phyloP scores from a whole-genome alignment of 2,797 vertebrate genomes.

The Pampus argenteus region DNA sequence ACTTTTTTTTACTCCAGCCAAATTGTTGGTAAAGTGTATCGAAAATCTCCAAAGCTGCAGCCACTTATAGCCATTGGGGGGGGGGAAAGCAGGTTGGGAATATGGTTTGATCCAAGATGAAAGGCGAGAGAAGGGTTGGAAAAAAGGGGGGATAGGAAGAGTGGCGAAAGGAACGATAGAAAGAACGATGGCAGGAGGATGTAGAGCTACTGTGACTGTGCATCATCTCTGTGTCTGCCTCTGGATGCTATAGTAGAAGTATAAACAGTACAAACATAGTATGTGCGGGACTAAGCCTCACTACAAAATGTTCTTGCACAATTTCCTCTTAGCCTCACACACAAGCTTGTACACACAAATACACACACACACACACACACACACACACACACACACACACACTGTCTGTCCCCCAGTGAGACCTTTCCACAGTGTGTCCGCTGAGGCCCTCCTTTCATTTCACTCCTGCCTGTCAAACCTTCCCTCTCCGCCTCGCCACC shows the following conservation, averaged over 20 bases:
- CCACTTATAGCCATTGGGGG: conserved; percentile 75
- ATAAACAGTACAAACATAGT: too few species aligned
- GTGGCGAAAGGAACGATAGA: conserved; percentile 64
- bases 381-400: conserved; percentile 21
- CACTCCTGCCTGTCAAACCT: conserved; percentile 94
- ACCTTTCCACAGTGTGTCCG: conserved; percentile 72
- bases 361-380: conserved; percentile 8
- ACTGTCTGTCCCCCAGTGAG: conserved; percentile 60
- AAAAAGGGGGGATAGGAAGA: conserved; percentile 62
- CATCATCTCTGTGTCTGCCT: conserved; percentile 32
- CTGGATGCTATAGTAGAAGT: too few species aligned
- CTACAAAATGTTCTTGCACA: conserved; percentile 29
- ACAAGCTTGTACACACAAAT: conserved; percentile 6
- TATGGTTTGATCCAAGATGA: conserved; percentile 86
- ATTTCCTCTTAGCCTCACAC: conserved; percentile 14
- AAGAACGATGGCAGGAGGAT: conserved; percentile 46
- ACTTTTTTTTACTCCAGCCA: conserved; percentile 70
- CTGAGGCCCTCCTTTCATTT: conserved; percentile 88
- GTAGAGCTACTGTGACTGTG: conserved; percentile 46
- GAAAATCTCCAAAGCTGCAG: conserved; percentile 77
- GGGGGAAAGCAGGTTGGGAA: conserved; percentile 70
- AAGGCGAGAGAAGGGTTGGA: conserved; percentile 71
- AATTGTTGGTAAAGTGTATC: conserved; percentile 73
- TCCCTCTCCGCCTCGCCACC: conserved; percentile 81
- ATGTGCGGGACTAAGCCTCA: conserved; percentile 8